Percentiles rank a stretch among this genome's conserved stretches.
These are phyloP conservation scores for Heliconius sara DNA, from an alignment of 2,888 invertebrate genomes.

Conservation along the genomic window DNA sequence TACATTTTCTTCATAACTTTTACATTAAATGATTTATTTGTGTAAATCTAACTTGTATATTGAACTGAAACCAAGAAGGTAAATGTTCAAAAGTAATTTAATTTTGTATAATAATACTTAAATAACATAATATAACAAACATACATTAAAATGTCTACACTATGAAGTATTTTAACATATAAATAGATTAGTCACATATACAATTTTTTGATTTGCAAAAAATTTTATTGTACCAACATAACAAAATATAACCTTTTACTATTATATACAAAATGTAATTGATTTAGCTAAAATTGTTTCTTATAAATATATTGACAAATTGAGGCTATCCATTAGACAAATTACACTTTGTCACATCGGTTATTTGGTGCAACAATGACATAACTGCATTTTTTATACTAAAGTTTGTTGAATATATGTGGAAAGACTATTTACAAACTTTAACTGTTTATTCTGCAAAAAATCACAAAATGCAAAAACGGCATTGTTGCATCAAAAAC, in stretches of 20 bases:
- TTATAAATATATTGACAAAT: not conserved
- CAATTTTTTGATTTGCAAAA: not conserved
- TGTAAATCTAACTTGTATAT: slow-evolving; percentile 7
- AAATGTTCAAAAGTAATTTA: not conserved
- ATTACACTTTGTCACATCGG: not conserved
- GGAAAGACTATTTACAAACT: not conserved
- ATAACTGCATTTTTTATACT: not conserved
- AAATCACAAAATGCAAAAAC: not conserved
- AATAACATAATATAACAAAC: not conserved
- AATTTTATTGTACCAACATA: not conserved
- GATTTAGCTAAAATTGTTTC: not conserved
- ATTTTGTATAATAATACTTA: not conserved
- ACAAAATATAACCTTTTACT: not conserved
- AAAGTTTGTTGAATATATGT: slow-evolving; percentile 61
- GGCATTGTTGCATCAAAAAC: not conserved
- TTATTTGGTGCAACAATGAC: not conserved
- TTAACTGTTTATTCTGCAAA: not conserved
- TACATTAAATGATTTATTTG: not conserved
- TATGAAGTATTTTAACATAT: not conserved
- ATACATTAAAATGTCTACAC: not conserved
- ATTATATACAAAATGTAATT: not conserved
- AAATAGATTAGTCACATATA: not conserved
- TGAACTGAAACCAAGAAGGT: not conserved
- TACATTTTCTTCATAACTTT: not conserved
- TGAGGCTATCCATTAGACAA: not conserved